phyloP scores from a whole-genome alignment of 2,797 vertebrate species.

The Acridotheres tristis region DNA sequence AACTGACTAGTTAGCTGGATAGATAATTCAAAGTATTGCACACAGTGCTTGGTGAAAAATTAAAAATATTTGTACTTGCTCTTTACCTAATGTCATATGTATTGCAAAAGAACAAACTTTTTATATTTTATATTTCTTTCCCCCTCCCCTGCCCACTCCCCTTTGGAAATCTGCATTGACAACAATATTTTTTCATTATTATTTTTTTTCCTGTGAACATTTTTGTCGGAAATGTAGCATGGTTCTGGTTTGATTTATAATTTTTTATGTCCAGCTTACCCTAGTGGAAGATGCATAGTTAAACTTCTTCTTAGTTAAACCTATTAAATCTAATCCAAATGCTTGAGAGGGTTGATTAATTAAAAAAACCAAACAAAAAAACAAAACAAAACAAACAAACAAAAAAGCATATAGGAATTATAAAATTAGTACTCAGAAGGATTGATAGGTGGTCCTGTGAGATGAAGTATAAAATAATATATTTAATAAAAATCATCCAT shows the following conservation, averaged over 20 bases:
- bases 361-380: neutral
- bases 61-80: neutral
- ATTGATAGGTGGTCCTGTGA: neutral
- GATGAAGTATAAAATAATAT: neutral
- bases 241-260: neutral
- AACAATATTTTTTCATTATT: neutral
- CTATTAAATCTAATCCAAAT: neutral
- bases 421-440: neutral
- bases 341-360: accelerated
- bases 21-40: neutral
- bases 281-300: neutral
- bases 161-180: neutral
- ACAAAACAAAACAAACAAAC: too few relatives aligned
- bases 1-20: neutral
- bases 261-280: neutral
- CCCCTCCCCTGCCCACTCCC: accelerated
- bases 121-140: neutral
- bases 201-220: neutral
- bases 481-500: neutral
- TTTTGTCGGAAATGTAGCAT: neutral
- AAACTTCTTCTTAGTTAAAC: neutral
- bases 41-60: neutral
- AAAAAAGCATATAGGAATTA: neutral
- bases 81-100: neutral
- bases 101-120: neutral